Evolutionary conservation across 2,113 vertebrate species (phyloP).

Genomic region (Gopherus evgoodei): DNA sequence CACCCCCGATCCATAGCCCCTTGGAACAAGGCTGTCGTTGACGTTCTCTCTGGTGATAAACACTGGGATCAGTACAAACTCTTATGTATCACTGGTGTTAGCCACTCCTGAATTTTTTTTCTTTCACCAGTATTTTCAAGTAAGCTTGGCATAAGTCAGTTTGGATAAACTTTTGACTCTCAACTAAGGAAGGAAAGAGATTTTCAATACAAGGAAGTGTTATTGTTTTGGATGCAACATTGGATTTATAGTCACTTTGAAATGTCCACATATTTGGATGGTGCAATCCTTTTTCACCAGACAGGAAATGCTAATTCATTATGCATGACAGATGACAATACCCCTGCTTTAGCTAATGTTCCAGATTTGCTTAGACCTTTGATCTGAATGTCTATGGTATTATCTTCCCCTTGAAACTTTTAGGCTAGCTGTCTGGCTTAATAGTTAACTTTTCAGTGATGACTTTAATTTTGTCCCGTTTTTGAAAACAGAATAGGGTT

Average conservation of each 20-base stretch:
- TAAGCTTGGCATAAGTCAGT: slow-evolving; percentile 33
- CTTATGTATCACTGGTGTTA: slow-evolving; percentile 43
- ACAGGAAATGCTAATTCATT: neutral
- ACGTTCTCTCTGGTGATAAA: slow-evolving; percentile 42
- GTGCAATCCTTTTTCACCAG: slow-evolving; percentile 18
- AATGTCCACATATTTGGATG: slow-evolving; percentile 14
- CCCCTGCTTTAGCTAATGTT: neutral
- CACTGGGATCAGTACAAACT: slow-evolving; percentile 2
- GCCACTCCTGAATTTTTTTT: neutral
- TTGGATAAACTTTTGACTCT: slow-evolving; percentile 65
- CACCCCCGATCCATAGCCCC: neutral
- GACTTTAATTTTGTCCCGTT: slow-evolving; percentile 16
- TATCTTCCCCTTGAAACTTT: slow-evolving; percentile 26
- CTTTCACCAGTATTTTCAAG: slow-evolving; percentile 34
- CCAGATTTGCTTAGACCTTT: slow-evolving; percentile 53
- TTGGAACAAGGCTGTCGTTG: slow-evolving; percentile 10
- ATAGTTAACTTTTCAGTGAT: slow-evolving; percentile 62
- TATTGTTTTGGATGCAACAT: slow-evolving; percentile 55
- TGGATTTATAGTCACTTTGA: slow-evolving; percentile 53
- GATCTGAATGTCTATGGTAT: neutral
- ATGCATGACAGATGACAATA: neutral
- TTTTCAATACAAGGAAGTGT: slow-evolving; percentile 72
- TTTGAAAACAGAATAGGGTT: neutral
- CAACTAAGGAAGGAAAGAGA: slow-evolving; percentile 72
- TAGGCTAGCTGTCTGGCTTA: slow-evolving; percentile 26